Evolutionary conservation across 2,888 invertebrate species (phyloP).

Genomic region (Drymonia ruficornis): DNA sequence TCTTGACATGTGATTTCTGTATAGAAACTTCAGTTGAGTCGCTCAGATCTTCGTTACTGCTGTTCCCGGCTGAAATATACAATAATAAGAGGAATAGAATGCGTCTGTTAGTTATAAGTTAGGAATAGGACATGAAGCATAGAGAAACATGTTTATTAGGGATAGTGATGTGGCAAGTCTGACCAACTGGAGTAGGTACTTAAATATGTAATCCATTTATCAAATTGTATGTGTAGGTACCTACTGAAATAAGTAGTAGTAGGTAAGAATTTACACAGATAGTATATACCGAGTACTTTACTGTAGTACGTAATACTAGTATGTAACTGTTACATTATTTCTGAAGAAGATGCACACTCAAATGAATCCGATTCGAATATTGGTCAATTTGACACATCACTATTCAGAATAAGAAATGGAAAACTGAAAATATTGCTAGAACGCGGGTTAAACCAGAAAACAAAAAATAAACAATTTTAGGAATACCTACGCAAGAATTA

Average conservation of each 20-base stretch:
- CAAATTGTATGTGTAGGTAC: too few species aligned
- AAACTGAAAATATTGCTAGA: not conserved
- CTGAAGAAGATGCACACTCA: not conserved
- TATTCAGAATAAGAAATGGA: not conserved
- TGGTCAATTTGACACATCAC: not conserved
- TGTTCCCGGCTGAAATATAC: slow-evolving; percentile 74
- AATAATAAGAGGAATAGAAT: slow-evolving; percentile 38
- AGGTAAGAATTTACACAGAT: too few species aligned
- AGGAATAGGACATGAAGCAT: slow-evolving; percentile 23
- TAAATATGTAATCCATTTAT: not conserved
- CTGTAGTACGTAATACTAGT: not conserved
- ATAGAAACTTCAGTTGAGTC: slow-evolving; percentile 75
- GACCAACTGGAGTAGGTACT: slow-evolving; percentile 1
- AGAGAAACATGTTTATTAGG: slow-evolving; percentile 8
- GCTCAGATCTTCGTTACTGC: slow-evolving; percentile 86
- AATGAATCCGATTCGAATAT: not conserved
- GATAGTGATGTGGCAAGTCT: slow-evolving; percentile 2
- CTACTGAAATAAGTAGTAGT: too few species aligned
- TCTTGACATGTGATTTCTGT: slow-evolving; percentile 79
- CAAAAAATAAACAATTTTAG: not conserved
- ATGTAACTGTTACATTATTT: not conserved
- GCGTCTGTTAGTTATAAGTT: slow-evolving; percentile 16
- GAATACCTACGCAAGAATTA: too few species aligned
- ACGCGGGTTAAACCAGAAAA: not conserved
- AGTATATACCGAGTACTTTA: too few species aligned